A percentile compares a stretch with the other conserved stretches of the same genome.
Evolutionary conservation across 2,888 invertebrate genomes (phyloP).

Genomic region (Tiliacea citrago): DNA sequence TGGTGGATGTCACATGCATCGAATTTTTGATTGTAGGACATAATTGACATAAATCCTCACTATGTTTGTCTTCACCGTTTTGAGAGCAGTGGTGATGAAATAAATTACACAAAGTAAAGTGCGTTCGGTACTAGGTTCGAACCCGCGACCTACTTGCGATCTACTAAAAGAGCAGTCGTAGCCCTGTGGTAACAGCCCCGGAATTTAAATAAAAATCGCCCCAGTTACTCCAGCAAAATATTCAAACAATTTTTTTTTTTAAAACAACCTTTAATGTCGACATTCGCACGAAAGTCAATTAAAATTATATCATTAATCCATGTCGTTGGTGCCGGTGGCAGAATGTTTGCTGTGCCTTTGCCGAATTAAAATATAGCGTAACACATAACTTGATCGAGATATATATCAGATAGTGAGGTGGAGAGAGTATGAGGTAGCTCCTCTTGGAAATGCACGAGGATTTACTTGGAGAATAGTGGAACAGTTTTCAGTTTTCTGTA

Average conservation of each 20-base stretch:
- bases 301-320: conserved; percentile 72
- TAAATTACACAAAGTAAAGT: too few species aligned
- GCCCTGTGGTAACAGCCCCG: too few species aligned
- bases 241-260: conserved; percentile 20
- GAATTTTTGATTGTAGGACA: not conserved
- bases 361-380: conserved; percentile 67
- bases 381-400: conserved; percentile 57
- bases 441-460: not conserved
- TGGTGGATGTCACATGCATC: not conserved
- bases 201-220: conserved; percentile 2
- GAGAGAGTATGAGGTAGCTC: conserved; percentile 25
- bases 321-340: conserved; percentile 63
- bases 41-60: too few species aligned
- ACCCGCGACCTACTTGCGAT: too few species aligned
- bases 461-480: too few species aligned
- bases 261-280: conserved; percentile 34
- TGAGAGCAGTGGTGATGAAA: too few species aligned
- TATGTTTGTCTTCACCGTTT: too few species aligned
- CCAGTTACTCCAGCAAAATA: conserved; percentile 14
- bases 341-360: conserved; percentile 61
- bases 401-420: conserved; percentile 50
- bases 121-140: too few species aligned
- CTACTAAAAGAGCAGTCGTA: too few species aligned
- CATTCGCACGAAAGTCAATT: conserved; percentile 66
- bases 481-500: too few species aligned